A percentile compares a stretch with the other conserved stretches of the same genome.
Evolutionary conservation across 2,113 vertebrate genomes (phyloP).

Genomic region (Protomyctophum bolini): DNA sequence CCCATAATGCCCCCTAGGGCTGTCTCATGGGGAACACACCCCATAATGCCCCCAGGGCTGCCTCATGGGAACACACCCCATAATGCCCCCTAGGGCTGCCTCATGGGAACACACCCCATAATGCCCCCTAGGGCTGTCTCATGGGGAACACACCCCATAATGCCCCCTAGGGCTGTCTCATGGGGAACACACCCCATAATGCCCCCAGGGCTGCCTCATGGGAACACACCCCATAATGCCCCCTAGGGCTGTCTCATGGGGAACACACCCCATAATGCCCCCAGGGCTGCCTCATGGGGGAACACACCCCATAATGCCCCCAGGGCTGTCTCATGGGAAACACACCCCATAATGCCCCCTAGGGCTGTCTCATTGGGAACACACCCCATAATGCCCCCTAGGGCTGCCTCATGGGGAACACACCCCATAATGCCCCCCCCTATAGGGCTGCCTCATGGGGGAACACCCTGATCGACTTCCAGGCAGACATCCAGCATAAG

Average conservation of each 20-base stretch:
- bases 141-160: slow-evolving; percentile 35
- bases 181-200: slow-evolving; percentile 33
- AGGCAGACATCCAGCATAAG: slow-evolving; percentile 25
- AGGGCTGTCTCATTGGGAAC: slow-evolving; percentile 35
- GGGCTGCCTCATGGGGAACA: slow-evolving; percentile 40
- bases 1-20: too few relatives aligned
- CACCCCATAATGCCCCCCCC: background rate
- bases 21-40: slow-evolving; percentile 41
- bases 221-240: slow-evolving; percentile 24
- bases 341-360: slow-evolving; percentile 1
- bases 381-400: background rate
- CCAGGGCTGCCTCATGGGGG: slow-evolving; percentile 25
- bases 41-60: too few relatives aligned
- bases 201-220: slow-evolving; percentile 14
- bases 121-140: background rate
- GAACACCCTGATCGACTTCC: background rate
- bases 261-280: slow-evolving; percentile 20
- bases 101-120: slow-evolving; percentile 36
- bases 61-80: slow-evolving; percentile 39
- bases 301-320: slow-evolving; percentile 20
- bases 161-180: background rate
- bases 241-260: slow-evolving; percentile 22
- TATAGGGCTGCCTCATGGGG: too few relatives aligned
- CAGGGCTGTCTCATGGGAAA: slow-evolving; percentile 33
- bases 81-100: background rate